Evolutionary conservation across 2,797 vertebrate species (phyloP), one percentile per base, ranked within the genome.

Genomic region (Crotalus adamanteus): DNA sequence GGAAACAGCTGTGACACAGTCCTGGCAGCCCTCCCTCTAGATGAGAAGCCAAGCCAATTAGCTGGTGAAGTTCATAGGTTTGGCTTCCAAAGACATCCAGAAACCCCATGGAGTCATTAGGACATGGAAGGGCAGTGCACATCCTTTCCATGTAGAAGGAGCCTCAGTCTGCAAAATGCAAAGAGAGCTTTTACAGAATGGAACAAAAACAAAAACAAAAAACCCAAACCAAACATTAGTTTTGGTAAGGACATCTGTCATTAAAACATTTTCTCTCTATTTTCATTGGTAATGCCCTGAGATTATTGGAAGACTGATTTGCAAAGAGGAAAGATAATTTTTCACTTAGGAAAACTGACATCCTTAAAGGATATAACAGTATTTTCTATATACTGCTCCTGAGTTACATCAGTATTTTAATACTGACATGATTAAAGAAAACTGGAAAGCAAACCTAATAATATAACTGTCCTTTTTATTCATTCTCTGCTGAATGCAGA

Each of bases 211-310:
- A 59, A 83, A n/a, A 51, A 53, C 53, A 12, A n/a, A 88, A 92
- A 31, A 42, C 8, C 6, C 16, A 92, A 88, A 92, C n/a, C 56
- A 89, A 92, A 90, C 47, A 60, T 73, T 57, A 93, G 6, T 87
- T 90, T 59, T n/a, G 37, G 13, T 87, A 26, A 26, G 13, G 42
- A 61, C 22, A n/a, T 5, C 20, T 57, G 60, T 88, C 86, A 85
- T 61, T 93, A 60, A 86, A 90, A 47, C 53, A 63, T 3, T 78
- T 88, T 63, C 78, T 86, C 65, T 90, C 57, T 28, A 6, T 90
- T 92, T 90, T 86, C 51, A 86, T 86, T 42, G 73, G 3, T 65
- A 57, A 42, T 61, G 6, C 86, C 57, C 42, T 65, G 18, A 56
- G 63, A 83, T 37, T 61, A n/a, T 55, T 65, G 89, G 51, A 13